Evolutionary conservation across 2,888 invertebrate species (phyloP), one percentile per base, ranked within the genome.

Genomic region (Kryphioiulus occultus): DNA sequence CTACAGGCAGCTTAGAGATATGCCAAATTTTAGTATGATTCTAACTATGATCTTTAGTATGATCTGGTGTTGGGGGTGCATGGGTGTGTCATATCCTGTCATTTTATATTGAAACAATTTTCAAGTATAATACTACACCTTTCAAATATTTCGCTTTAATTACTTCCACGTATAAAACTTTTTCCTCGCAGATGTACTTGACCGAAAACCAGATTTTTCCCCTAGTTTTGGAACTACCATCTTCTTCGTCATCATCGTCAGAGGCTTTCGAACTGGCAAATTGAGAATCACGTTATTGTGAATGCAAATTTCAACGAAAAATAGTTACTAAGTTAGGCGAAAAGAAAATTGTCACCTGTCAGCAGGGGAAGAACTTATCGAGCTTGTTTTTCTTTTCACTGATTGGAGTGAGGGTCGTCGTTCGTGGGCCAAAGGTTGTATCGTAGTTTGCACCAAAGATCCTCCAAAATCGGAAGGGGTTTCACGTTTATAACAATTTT

Each of bases 201-300:
- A 78, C 39, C n/a, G 86, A 86, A 86, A 88, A 88, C 88, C 88
- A 88, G n/a, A 88, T 86, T 42, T 86, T 88, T 68, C 88, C 88
- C 30, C 68, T 88, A 26, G 22, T 86, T 19, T 17, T 86, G 30
- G 68, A 30, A 85, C 32, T 12, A 3, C 59, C 42, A n/a, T 88
- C 88, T 68, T 47, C 53, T 15, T 59, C 44, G 10, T 88, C 88
- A 47, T 86, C 86, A 17, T 88, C 88, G 15, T 88, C 88, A 0
- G 88, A 88, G 12, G 44, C 86, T 88, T 88, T 88, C 10, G 86
- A 86, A n/a, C 88, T 88, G 87, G 17, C 5, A 15, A 22, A n/a
- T 19, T 22, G n/a, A 1, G 17, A 84, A 35, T 5, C 7, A 68
- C 35, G 2, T 44, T 39, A 39, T 19, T 39, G 12, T 44, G 17